Conservation (phyloP, 2,113 vertebrate species). For the Ramphastos sulfuratus region DNA sequence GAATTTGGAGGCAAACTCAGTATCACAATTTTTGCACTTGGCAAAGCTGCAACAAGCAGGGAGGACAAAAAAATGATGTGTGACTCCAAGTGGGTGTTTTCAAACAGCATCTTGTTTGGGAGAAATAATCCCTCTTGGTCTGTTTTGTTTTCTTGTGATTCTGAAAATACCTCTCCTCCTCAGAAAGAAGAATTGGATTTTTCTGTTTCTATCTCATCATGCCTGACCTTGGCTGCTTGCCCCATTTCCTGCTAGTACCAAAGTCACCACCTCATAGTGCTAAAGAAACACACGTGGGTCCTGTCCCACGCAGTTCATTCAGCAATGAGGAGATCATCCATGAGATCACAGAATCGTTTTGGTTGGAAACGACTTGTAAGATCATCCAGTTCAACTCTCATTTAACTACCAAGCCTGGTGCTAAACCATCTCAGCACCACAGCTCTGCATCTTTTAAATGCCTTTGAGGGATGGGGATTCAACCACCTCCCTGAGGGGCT, state of each 20-base stretch:
- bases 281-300: not conserved
- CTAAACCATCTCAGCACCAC: no score
- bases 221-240: rapidly evolving
- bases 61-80: not conserved
- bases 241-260: not conserved
- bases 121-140: conserved; percentile 33
- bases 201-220: not conserved
- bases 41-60: not conserved
- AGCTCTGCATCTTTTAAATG: no score
- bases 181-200: not conserved
- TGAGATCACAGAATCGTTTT: not conserved
- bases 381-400: no score
- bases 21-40: not conserved
- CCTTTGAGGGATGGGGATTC: no score
- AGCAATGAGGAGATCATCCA: not conserved
- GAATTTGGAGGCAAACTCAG: not conserved
- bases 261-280: not conserved
- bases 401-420: no score
- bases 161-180: not conserved
- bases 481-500: no score
- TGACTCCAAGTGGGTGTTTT: conserved; percentile 50
- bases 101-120: conserved; percentile 48
- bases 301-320: not conserved
- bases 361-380: no score
- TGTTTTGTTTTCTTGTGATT: not conserved